These are phyloP conservation scores for Pica pica DNA, from an alignment of 2,113 vertebrate species.

Conservation along the genomic window DNA sequence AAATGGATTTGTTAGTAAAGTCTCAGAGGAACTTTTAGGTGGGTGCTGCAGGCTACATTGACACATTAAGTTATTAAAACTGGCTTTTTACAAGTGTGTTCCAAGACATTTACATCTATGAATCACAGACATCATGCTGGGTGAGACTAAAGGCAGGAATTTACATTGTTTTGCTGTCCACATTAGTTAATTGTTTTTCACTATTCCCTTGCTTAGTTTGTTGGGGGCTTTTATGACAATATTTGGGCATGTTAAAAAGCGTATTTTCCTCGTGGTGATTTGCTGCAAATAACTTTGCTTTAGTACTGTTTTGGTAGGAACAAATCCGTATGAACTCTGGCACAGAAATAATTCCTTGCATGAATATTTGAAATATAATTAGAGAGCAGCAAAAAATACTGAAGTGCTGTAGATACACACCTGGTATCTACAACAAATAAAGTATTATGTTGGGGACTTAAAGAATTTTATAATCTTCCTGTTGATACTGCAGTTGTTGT, in stretches of 20 bases:
- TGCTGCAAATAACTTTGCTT: not conserved
- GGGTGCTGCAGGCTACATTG: not conserved
- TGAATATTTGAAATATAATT: slow-evolving; percentile 6
- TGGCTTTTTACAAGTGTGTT: not conserved
- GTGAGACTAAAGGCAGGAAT: slow-evolving; percentile 13
- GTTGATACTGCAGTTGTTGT: not conserved
- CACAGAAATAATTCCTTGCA: not conserved
- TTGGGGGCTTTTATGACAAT: not conserved
- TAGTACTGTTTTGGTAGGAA: not conserved
- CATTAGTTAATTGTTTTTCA: slow-evolving; percentile 45
- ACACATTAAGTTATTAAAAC: not conserved
- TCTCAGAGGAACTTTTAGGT: not conserved
- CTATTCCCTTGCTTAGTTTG: slow-evolving; percentile 10
- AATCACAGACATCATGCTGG: slow-evolving; percentile 13
- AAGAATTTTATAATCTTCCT: not conserved
- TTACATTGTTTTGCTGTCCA: slow-evolving; percentile 18
- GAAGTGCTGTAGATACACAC: not conserved
- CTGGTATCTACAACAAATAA: not conserved
- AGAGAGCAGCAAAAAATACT: not conserved
- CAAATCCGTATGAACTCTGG: not conserved
- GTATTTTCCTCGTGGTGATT: not conserved
- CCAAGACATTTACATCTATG: not conserved
- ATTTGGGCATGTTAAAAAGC: not conserved
- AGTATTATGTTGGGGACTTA: not conserved
- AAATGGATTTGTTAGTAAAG: not conserved